Base-by-base conservation (phyloP, 2,113 vertebrate species). In the Pitta sordida region DNA sequence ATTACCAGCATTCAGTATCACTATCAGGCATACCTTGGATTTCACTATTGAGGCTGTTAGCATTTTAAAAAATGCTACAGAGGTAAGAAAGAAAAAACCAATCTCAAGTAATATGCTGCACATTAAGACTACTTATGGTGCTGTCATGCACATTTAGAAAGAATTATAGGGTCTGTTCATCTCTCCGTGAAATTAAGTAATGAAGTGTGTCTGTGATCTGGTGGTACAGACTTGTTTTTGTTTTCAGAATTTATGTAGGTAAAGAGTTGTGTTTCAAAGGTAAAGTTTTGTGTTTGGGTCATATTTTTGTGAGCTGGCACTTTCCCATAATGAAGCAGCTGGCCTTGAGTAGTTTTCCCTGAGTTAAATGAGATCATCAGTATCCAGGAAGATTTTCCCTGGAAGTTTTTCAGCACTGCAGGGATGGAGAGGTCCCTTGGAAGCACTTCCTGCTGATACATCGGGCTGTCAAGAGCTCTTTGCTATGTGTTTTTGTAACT, bases 361-460 rank as follows among this genome's bases (percentile, higher is more conserved):
- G 11, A 68, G 19, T 81, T 91, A 74, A 86, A 92, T 1, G 3
- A 79, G 83, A 59, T 76, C 2, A 11, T 78, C 2, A 3, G 51
- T 70, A 77, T 91, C 44, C 46, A 73, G 68, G 71, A 94, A 73
- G 60, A 82, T 41, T 91, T 94, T 82, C 84, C 36, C 93, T 96
- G 95, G 81, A 96, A 81, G 24, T 55, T 93, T 95, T 96, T 97
- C 95, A 97, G 95, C 89, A 86, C 81, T 87, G 62, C 63, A 79
- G 69, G 34, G 52, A 83, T 95, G 95, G 93, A 96, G 95, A 96
- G 89, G 92, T 96, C 92, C 84, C 44, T 86, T 86, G 91, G 65
- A 96, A 93, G 29, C 68, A 78, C 86, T 93, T 94, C 52, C 81
- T 94, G 74, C 69, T 94, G 85, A 88, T 90, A 86, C 23, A 14